Conservation (phyloP, 2,797 vertebrate genomes). For the Xenops minutus region DNA sequence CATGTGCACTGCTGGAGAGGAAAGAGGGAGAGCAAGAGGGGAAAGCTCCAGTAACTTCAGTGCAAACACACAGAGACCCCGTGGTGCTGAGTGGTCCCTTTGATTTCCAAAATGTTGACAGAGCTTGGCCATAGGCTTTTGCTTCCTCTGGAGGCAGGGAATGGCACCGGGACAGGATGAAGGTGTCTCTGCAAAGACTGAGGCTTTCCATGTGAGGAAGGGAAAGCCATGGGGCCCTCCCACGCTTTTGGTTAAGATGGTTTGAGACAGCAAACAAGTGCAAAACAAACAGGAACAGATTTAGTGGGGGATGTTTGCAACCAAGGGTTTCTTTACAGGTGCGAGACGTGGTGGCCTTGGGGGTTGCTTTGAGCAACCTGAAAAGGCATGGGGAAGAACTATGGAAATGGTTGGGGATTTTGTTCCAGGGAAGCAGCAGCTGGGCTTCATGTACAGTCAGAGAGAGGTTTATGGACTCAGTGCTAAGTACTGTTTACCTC, state of each 20-base stretch:
- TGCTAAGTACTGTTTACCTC: not conserved
- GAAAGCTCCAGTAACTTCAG: slow-evolving; percentile 3
- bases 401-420: not conserved
- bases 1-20: not conserved
- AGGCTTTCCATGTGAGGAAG: not conserved
- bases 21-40: not conserved
- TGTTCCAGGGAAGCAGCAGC: not conserved
- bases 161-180: not conserved
- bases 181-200: not conserved
- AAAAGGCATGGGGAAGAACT: not conserved
- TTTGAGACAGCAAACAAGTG: not conserved
- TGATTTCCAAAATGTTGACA: slow-evolving; percentile 30
- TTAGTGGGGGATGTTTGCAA: not conserved
- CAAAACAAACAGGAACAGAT: not conserved
- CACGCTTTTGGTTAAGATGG: not conserved
- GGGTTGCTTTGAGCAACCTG: not conserved
- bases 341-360: not conserved
- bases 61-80: slow-evolving; percentile 25
- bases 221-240: not conserved
- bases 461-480: not conserved
- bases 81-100: not conserved
- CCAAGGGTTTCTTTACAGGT: not conserved
- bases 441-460: not conserved
- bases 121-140: not conserved
- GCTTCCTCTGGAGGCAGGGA: not conserved